phyloP scores from a whole-genome alignment of 1,140 invertebrate genomes.

The Danaus plexippus region DNA sequence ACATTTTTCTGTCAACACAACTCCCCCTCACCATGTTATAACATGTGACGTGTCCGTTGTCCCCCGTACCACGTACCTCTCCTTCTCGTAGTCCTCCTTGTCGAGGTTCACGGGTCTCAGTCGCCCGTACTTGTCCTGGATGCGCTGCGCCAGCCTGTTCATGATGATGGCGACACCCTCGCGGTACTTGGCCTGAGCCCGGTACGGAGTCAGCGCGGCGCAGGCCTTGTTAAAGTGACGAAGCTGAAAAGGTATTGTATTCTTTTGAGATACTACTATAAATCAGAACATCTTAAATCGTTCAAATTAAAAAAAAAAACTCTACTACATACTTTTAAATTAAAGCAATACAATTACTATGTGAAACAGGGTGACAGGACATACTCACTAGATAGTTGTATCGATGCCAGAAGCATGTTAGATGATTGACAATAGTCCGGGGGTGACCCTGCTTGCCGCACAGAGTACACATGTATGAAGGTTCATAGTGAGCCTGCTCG shows the following conservation, averaged over 20 bases:
- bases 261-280: too few relatives aligned
- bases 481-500: slow-evolving; percentile 74
- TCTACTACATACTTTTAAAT: too few relatives aligned
- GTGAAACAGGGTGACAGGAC: too few relatives aligned
- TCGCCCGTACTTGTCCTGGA: slow-evolving; percentile 54
- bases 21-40: too few relatives aligned
- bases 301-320: too few relatives aligned
- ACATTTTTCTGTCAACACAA: too few relatives aligned
- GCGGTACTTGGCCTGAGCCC: slow-evolving; percentile 30
- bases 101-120: slow-evolving; percentile 45
- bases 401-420: slow-evolving; percentile 81
- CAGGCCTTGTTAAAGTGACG: slow-evolving; percentile 44
- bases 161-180: slow-evolving; percentile 39
- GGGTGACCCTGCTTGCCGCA: slow-evolving; percentile 84
- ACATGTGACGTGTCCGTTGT: too few relatives aligned
- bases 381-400: slow-evolving; percentile 71
- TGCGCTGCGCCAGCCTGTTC: slow-evolving; percentile 45
- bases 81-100: slow-evolving; percentile 45
- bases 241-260: slow-evolving; percentile 24
- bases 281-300: too few relatives aligned
- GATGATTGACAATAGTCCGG: slow-evolving; percentile 81
- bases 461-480: slow-evolving; percentile 80
- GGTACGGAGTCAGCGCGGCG: slow-evolving; percentile 33
- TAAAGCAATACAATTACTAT: too few relatives aligned
- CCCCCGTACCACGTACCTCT: slow-evolving; percentile 35